Conservation (phyloP, 2,113 vertebrate species). For the Peromyscus californicus region DNA sequence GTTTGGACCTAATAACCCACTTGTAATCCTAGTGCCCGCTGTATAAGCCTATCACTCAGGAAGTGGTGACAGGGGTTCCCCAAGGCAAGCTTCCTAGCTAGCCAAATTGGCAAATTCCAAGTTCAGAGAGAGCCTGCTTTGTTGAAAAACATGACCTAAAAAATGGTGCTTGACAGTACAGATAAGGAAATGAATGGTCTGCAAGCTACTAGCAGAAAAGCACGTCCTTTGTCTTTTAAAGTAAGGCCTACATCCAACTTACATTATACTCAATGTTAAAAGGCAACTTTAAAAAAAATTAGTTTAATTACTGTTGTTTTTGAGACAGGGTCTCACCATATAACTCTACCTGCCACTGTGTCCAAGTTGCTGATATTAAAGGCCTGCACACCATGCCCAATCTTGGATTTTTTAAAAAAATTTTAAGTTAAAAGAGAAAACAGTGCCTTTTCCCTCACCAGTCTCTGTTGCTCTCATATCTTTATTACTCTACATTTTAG, state of each 20-base stretch:
- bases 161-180: too few species aligned
- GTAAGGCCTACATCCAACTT: background rate
- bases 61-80: background rate
- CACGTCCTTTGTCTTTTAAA: background rate
- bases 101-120: background rate
- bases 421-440: background rate
- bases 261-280: background rate
- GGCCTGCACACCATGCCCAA: background rate
- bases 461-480: background rate
- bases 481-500: background rate
- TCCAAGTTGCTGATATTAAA: background rate
- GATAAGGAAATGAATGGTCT: background rate
- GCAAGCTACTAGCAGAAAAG: background rate
- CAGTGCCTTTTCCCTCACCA: background rate
- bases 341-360: background rate
- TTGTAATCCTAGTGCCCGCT: background rate
- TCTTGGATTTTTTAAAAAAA: background rate
- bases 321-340: background rate
- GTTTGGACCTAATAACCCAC: too few species aligned
- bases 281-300: background rate
- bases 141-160: too few species aligned
- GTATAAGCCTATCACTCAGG: background rate
- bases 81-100: background rate
- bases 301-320: background rate
- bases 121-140: background rate